Evolutionary conservation across 2,888 invertebrate species (phyloP).

Genomic region (Pediacus dermestoides): DNA sequence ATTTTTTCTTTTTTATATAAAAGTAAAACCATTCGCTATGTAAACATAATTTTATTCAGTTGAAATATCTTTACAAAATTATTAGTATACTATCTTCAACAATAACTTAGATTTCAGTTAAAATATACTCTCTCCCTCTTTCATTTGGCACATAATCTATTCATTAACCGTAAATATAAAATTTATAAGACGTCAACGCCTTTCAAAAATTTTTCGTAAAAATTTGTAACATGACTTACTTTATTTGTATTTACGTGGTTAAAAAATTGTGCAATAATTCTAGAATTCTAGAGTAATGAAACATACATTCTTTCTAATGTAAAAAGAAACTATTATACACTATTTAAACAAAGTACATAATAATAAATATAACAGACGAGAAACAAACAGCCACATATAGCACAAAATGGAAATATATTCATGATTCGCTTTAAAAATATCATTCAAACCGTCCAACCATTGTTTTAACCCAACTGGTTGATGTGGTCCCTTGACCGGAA

Average conservation of each 20-base stretch:
- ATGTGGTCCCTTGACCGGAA: too few species aligned
- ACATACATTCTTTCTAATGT: too few species aligned
- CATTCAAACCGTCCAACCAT: slow-evolving; percentile 71
- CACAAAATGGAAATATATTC: slow-evolving; percentile 27
- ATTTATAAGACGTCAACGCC: slow-evolving; percentile 12
- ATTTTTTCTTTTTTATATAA: too few species aligned
- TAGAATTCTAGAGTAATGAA: too few species aligned
- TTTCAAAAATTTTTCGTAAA: slow-evolving; percentile 11
- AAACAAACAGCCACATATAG: slow-evolving; percentile 35
- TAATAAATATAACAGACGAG: too few species aligned
- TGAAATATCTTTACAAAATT: slow-evolving; percentile 33
- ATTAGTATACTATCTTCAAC: slow-evolving; percentile 32
- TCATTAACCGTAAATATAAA: slow-evolving; percentile 14
- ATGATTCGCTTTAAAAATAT: slow-evolving; percentile 28
- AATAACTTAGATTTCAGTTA: slow-evolving; percentile 34
- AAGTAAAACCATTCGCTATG: too few species aligned
- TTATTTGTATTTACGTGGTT: too few species aligned
- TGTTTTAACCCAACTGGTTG: slow-evolving; percentile 72
- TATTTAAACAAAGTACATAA: too few species aligned
- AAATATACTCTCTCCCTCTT: too few species aligned
- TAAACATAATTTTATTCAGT: too few species aligned
- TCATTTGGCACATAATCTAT: slow-evolving; percentile 27
- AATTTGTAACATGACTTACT: slow-evolving; percentile 12
- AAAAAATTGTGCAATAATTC: too few species aligned
- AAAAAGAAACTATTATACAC: too few species aligned